These are phyloP conservation scores for Hypomecis atomaria DNA, from an alignment of 2,888 invertebrate species.

Conservation along the genomic window DNA sequence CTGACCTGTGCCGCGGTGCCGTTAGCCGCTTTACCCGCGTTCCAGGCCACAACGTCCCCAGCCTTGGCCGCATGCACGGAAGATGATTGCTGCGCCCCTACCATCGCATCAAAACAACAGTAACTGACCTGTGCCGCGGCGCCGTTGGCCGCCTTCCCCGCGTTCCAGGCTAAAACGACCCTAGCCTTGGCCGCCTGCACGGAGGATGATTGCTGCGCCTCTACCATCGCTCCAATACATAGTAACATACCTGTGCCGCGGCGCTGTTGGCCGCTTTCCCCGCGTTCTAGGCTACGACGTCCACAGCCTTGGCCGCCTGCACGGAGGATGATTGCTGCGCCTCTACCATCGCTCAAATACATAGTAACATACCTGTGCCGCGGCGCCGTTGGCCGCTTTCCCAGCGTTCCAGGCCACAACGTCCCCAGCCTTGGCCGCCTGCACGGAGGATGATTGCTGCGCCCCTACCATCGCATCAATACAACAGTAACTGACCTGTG, in stretches of 20 bases:
- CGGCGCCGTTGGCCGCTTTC: constrained; percentile 53
- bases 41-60: constrained; percentile 33
- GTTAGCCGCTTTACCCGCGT: constrained; percentile 48
- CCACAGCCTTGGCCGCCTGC: constrained; percentile 39
- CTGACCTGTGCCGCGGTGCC: constrained; percentile 65
- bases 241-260: constrained; percentile 60
- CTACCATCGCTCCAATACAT: constrained; percentile 71
- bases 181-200: constrained; percentile 50
- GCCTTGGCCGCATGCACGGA: too few species aligned
- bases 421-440: constrained; percentile 37
- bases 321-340: constrained; percentile 66
- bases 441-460: constrained; percentile 63
- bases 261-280: constrained; percentile 53
- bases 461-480: constrained; percentile 67
- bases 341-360: constrained; percentile 72
- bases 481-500: constrained; percentile 55
- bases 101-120: too few species aligned
- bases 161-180: constrained; percentile 41
- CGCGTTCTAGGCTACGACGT: constrained; percentile 41
- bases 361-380: constrained; percentile 62
- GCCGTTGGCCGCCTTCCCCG: constrained; percentile 48
- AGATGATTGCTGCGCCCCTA: too few species aligned
- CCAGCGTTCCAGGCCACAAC: constrained; percentile 43
- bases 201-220: constrained; percentile 64
- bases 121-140: constrained; percentile 64